Evolutionary conservation across 2,888 invertebrate species (phyloP).

Genomic region (Nycteola revayana): DNA sequence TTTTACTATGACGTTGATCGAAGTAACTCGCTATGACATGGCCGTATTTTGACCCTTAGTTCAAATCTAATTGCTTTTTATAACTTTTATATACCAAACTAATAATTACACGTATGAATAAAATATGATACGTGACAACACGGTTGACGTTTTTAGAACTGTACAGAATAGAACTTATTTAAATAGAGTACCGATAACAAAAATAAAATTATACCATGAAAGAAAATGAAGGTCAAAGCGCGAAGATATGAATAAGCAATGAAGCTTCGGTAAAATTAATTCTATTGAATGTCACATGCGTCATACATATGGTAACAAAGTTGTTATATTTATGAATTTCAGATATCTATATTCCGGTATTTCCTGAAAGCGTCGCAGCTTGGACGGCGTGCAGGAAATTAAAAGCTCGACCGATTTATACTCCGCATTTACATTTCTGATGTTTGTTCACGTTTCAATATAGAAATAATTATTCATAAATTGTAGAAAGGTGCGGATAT

Average conservation of each 20-base stretch:
- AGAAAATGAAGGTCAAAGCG: constrained; percentile 18
- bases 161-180: constrained; percentile 3
- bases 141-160: constrained; percentile 2
- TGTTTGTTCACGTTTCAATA: too few species aligned
- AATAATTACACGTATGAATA: too few species aligned
- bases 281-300: neutral
- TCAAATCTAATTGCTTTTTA: too few species aligned
- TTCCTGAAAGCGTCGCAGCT: constrained; percentile 12
- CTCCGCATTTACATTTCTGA: neutral
- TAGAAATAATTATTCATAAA: too few species aligned
- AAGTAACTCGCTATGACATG: too few species aligned
- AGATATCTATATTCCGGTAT: constrained; percentile 12
- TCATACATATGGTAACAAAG: neutral
- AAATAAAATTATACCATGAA: constrained; percentile 16
- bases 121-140: neutral
- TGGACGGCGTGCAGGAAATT: too few species aligned
- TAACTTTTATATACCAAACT: too few species aligned
- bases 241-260: constrained; percentile 26
- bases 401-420: constrained; percentile 10
- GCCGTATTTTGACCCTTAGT: too few species aligned
- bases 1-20: too few species aligned
- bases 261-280: constrained; percentile 15
- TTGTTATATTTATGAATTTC: constrained; percentile 9
- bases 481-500: too few species aligned
- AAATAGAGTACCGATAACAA: constrained; percentile 13